Evolutionary conservation across 2,113 vertebrate species (phyloP).

Genomic region (Notothenia rossii): DNA sequence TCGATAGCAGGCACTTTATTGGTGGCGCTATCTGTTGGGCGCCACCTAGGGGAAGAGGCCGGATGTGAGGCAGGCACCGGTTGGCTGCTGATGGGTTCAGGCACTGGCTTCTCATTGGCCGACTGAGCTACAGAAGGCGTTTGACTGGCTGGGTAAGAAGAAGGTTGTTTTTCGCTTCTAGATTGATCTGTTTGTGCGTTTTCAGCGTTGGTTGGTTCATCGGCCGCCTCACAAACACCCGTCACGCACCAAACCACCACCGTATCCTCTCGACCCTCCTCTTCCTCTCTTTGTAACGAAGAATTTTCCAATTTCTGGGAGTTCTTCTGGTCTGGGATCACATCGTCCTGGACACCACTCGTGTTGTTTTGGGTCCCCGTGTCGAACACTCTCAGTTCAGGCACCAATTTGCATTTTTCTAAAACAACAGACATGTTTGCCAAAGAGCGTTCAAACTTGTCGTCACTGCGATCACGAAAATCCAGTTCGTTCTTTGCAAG

Average conservation of each 20-base stretch:
- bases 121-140: conserved; percentile 28
- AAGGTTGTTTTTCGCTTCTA: neutral
- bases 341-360: too few relatives aligned
- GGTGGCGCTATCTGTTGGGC: conserved; percentile 42
- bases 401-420: conserved; percentile 84
- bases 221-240: conserved; percentile 54
- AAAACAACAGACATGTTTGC: conserved; percentile 78
- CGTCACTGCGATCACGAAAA: neutral
- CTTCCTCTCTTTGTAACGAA: neutral
- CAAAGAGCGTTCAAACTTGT: accelerated
- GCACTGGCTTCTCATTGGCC: conserved; percentile 47
- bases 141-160: conserved; percentile 36
- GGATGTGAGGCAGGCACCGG: conserved; percentile 62
- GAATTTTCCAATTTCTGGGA: neutral
- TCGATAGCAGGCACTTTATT: conserved; percentile 36
- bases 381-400: conserved; percentile 83
- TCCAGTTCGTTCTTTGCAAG: neutral
- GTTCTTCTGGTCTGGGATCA: conserved; percentile 13
- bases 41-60: neutral
- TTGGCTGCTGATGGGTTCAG: conserved; percentile 71
- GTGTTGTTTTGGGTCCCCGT: neutral
- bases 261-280: conserved; percentile 1
- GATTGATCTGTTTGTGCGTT: neutral
- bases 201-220: neutral
- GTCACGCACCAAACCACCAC: conserved; percentile 70